Evolutionary conservation across 2,113 vertebrate genomes (phyloP).

Genomic region (Vicugna pacos): DNA sequence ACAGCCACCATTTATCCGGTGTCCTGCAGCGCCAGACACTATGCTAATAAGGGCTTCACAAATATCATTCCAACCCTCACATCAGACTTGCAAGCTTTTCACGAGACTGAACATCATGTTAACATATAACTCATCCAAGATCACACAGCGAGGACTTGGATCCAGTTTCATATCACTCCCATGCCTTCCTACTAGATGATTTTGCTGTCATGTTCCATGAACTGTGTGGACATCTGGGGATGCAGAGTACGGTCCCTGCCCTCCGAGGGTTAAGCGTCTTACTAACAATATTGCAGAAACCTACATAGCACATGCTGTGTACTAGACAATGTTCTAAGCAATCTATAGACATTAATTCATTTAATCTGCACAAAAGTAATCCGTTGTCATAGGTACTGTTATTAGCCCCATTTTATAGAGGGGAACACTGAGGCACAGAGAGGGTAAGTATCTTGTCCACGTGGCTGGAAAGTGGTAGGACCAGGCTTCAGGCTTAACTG

Average conservation of each 20-base stretch:
- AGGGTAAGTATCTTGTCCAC: not conserved
- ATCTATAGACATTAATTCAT: not conserved
- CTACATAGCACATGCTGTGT: no score
- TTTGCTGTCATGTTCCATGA: not conserved
- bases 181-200: not conserved
- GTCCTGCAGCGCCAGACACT: not conserved
- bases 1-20: not conserved
- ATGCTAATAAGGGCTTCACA: not conserved
- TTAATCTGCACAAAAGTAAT: not conserved
- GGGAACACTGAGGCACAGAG: not conserved
- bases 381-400: no score
- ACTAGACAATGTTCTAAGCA: not conserved
- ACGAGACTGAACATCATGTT: not conserved
- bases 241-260: not conserved
- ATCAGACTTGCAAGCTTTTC: not conserved
- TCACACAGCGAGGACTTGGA: not conserved
- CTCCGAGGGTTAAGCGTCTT: not conserved
- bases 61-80: constrained; percentile 6
- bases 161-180: not conserved
- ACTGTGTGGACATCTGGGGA: not conserved
- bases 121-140: not conserved
- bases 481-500: not conserved
- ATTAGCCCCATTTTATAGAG: not conserved
- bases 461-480: not conserved
- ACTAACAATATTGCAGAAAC: not conserved